These are phyloP conservation scores for Stratiomys singularior DNA, from an alignment of 2,888 invertebrate genomes.

Conservation along the genomic window DNA sequence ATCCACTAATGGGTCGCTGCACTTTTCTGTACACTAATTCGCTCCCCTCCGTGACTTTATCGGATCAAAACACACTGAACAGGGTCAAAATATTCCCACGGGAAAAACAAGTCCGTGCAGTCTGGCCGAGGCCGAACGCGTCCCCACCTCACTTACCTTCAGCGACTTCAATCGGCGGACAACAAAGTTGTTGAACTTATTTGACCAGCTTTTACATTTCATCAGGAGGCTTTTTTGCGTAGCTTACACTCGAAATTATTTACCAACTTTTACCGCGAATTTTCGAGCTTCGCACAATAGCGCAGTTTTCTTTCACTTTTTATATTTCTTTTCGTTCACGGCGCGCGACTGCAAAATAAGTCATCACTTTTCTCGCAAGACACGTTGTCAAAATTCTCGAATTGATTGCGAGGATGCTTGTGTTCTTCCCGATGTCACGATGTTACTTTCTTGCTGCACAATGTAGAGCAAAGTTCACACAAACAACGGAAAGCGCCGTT, in stretches of 20 bases:
- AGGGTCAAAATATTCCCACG: too few species aligned
- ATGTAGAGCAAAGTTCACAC: background rate
- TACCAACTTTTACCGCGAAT: background rate
- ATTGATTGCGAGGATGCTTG: background rate
- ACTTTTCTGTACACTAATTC: too few species aligned
- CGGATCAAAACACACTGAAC: too few species aligned
- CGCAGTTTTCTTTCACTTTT: too few species aligned
- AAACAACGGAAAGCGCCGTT: background rate
- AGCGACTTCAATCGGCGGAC: slow-evolving; percentile 63
- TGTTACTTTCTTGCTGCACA: too few species aligned
- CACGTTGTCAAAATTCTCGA: background rate
- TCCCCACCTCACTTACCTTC: slow-evolving; percentile 58
- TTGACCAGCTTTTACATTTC: slow-evolving; percentile 66
- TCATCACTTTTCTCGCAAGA: background rate
- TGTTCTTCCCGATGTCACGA: too few species aligned
- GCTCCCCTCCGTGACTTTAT: too few species aligned
- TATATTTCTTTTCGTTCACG: too few species aligned
- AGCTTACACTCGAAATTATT: slow-evolving; percentile 21
- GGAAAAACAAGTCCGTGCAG: background rate
- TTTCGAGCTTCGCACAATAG: background rate
- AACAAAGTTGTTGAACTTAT: slow-evolving; percentile 66
- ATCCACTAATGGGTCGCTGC: too few species aligned
- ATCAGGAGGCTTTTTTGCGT: slow-evolving; percentile 57
- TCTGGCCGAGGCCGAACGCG: background rate
- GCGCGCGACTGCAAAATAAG: background rate